Conservation (phyloP, 2,113 vertebrate species). For the Podocnemis expansa region DNA sequence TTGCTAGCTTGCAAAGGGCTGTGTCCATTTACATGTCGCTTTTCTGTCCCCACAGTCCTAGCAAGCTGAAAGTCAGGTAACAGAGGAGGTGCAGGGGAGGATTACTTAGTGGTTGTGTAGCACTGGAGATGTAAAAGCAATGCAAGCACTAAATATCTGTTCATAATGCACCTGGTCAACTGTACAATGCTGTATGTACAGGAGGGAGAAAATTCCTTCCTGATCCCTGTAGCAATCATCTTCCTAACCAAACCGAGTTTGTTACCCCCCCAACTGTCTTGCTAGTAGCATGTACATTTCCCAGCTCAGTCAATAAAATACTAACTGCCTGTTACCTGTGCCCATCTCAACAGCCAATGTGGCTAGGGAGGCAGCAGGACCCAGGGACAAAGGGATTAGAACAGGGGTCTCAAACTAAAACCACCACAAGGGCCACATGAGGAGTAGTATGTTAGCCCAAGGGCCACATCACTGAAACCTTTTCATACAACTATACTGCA, state of each 20-base stretch:
- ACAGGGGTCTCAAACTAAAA: too few species aligned
- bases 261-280: conserved; percentile 47
- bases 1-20: background rate
- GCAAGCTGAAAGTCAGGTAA: conserved; percentile 43
- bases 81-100: background rate
- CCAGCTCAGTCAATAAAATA: background rate
- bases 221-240: conserved; percentile 50
- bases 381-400: background rate
- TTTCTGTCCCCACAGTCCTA: background rate
- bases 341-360: too few species aligned
- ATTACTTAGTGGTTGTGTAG: conserved; percentile 48
- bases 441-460: too few species aligned
- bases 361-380: rapidly evolving
- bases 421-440: too few species aligned
- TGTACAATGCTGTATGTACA: background rate
- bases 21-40: background rate
- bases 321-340: background rate
- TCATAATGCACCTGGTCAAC: conserved; percentile 50
- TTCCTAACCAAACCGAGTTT: conserved; percentile 57
- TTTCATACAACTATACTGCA: too few species aligned
- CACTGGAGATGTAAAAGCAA: conserved; percentile 35
- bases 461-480: too few species aligned
- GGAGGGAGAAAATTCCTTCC: conserved; percentile 38
- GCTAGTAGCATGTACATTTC: background rate
- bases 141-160: conserved; percentile 38